A percentile compares a stretch with the other conserved stretches of the same genome.
Evolutionary conservation across 2,797 vertebrate genomes (phyloP).

Genomic region (Cyprinodon diabolis): DNA sequence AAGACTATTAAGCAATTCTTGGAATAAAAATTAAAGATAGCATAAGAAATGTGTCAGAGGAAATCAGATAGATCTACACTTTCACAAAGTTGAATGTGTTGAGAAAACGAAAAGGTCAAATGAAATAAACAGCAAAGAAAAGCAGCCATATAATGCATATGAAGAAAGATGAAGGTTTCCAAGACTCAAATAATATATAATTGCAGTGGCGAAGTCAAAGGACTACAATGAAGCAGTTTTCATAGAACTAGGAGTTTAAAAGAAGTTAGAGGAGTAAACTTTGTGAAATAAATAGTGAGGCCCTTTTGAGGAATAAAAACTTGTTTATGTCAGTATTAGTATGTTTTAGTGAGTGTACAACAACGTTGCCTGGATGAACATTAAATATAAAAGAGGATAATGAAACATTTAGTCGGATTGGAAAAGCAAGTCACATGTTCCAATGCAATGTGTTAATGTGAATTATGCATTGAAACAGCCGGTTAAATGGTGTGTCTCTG

Average conservation of each 20-base stretch:
- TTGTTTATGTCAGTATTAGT: slow-evolving; percentile 9
- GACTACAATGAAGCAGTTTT: slow-evolving; percentile 38
- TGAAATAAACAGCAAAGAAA: slow-evolving; percentile 4
- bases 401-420: slow-evolving; percentile 73
- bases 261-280: slow-evolving; percentile 1
- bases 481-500: slow-evolving; percentile 58
- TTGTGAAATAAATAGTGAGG: slow-evolving; percentile 11
- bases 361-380: slow-evolving; percentile 55
- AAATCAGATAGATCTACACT: background rate
- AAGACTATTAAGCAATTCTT: slow-evolving; percentile 30
- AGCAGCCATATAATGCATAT: slow-evolving; percentile 6
- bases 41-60: background rate
- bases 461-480: slow-evolving; percentile 71
- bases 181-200: slow-evolving; percentile 50
- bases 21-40: slow-evolving; percentile 18
- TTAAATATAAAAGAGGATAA: slow-evolving; percentile 70
- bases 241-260: slow-evolving; percentile 22
- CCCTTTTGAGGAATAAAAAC: slow-evolving; percentile 14
- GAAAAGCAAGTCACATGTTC: slow-evolving; percentile 42
- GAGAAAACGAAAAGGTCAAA: background rate
- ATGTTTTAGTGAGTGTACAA: slow-evolving; percentile 29
- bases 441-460: slow-evolving; percentile 67
- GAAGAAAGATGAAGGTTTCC: slow-evolving; percentile 40
- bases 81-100: slow-evolving; percentile 11
- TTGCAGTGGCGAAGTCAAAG: slow-evolving; percentile 49